phyloP scores from a whole-genome alignment of 2,113 vertebrate species.

The Nyctibius bracteatus region DNA sequence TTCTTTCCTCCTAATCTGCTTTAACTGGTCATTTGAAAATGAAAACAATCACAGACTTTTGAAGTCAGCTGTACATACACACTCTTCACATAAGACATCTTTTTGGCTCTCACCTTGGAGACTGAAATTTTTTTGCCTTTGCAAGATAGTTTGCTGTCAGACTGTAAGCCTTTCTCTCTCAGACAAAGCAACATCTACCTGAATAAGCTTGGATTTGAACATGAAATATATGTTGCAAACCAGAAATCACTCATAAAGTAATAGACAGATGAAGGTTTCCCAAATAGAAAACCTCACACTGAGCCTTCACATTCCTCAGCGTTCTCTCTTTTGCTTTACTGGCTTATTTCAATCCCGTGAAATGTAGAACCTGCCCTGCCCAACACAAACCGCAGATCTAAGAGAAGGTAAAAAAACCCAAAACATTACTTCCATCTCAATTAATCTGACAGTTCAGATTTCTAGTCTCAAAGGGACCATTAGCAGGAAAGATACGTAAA shows the following conservation, averaged over 20 bases:
- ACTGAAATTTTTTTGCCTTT: background rate
- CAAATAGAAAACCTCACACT: background rate
- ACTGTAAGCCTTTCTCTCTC: background rate
- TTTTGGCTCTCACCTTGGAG: background rate
- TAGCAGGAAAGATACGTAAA: background rate
- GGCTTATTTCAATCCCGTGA: background rate
- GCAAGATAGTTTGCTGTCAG: background rate
- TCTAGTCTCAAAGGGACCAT: background rate
- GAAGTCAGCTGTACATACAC: background rate
- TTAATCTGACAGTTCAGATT: background rate
- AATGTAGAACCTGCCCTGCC: background rate
- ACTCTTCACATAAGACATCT: background rate
- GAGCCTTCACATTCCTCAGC: background rate
- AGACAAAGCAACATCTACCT: background rate
- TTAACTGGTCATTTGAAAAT: background rate
- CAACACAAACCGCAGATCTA: background rate
- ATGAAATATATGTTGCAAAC: background rate
- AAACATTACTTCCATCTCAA: background rate
- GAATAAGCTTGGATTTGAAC: background rate
- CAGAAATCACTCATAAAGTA: background rate
- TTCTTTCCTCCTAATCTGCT: background rate
- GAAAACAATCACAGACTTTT: background rate
- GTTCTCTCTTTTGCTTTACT: background rate
- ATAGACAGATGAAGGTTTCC: background rate
- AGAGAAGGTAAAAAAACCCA: background rate